Base-by-base conservation (phyloP, 1,140 invertebrate genomes). In the Sycobia sp. region DNA sequence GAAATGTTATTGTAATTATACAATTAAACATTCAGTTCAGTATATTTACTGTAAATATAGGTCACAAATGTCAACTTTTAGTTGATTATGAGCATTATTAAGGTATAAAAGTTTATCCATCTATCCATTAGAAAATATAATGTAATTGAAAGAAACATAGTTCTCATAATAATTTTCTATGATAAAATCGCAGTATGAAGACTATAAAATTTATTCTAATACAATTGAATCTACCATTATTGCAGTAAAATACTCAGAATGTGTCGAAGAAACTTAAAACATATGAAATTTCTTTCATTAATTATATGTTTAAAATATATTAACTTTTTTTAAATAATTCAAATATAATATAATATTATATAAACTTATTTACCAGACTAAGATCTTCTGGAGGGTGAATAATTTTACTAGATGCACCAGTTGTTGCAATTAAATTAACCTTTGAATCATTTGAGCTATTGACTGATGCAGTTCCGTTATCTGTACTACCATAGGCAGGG, bases 341-440 rank as follows among this genome's bases (percentile, higher is more conserved):
- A 13, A 9, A 3, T 5, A 34, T 36, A 10, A 32, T 23, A 14
- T 47, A 8, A 3, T 47, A 14, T 14, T 27, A 2, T 5, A 47
- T 43, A 43, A 20, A 4, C 18, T 23, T 57, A 80, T 84, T 84
- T 81, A 90, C 89, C 78, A 91, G 69, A 44, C 94, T 97, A 41
- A 96, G 89, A 82, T 97, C 96, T 80, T 97, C 94, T 23, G 91
- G 88, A 23, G 95, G 96, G 81, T 98, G 96, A 72, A 97, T 90
- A 54, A 97, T 95, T 83, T 93, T 93, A 75, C 93, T 93, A 18
- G 91, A 89, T 25, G 92, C 89, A 56, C 92, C 90, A 60, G 91
- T 91, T 11, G 89, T 88, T 27, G 88, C 88, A 14, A 93, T 91
- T 27, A 91, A 85, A 65, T 88, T 87, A 32, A 88, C 86, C 84